Base-by-base conservation (phyloP, 2,888 invertebrate genomes). In the Polietes domitor region DNA sequence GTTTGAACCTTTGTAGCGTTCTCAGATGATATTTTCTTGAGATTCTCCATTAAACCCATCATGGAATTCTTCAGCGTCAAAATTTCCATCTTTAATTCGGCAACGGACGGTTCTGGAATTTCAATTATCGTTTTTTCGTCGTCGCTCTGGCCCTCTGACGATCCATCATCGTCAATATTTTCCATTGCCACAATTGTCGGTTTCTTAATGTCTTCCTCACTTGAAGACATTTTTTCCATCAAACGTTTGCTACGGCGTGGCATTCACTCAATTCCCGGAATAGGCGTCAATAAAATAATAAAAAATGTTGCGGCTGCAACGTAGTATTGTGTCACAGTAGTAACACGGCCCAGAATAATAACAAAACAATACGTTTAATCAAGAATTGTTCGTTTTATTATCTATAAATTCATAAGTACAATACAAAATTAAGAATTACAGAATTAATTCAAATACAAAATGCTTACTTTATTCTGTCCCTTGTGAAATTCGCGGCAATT, bases 71-170 rank as follows among this genome's bases (percentile, higher is more conserved):
- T 73, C 12, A 79, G 19, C 3, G 73, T n/a, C 10, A 53, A 15
- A 65, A 79, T 68, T 26, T 74, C 68, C 4, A 55, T 43, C 17
- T 70, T 65, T 10, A 78, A 26, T 9, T 53, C 53, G 1, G 21
- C 21, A 21, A 53, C 53, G 4, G 65, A 19, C 4, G 43, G 21
- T 58, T 79, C 68, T 5, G 47, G n/a, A 0, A 0, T 24, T 12
- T 80, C 61, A 10, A 75, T 41, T 0, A 75, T 75, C n/a, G 80
- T 80, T 12, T 53, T 61, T 1, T 80, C 75, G 3, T 50, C 6
- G 17, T 75, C 70, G 61, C 71, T 71, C n/a, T 58, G 70, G 32
- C 43, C 21, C 7, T 58, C 58, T 24, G 75, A 71, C 5, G n/a
- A 9, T 12, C 53, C 53, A 53, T 21, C 5, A 21, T 53, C 6